Conservation (phyloP, 1,140 invertebrate genomes). For the Diprion similis region DNA sequence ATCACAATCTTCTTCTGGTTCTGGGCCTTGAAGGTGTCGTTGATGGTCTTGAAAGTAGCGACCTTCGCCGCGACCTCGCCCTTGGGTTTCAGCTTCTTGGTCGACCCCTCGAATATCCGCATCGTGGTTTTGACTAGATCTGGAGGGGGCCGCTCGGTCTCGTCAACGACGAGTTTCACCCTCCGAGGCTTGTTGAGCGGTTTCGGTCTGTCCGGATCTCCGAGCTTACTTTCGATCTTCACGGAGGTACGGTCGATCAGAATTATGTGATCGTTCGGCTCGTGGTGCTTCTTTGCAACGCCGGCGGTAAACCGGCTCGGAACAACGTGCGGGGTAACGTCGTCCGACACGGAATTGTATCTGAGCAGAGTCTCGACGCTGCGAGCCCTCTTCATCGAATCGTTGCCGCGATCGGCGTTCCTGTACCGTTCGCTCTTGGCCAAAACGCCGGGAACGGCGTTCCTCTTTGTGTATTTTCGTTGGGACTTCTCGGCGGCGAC, state of each 20-base stretch:
- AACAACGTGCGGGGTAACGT: slow-evolving; percentile 22
- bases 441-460: slow-evolving; percentile 30
- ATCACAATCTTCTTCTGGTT: slow-evolving; percentile 49
- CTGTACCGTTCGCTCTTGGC: slow-evolving; percentile 56
- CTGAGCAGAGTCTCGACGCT: slow-evolving; percentile 82
- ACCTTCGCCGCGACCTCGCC: slow-evolving; percentile 73
- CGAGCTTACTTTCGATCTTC: slow-evolving; percentile 71
- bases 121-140: slow-evolving; percentile 86
- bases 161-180: slow-evolving; percentile 73
- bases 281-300: slow-evolving; percentile 44
- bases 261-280: slow-evolving; percentile 66
- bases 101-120: slow-evolving; percentile 80
- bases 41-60: slow-evolving; percentile 70
- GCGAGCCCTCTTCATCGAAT: slow-evolving; percentile 80
- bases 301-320: slow-evolving; percentile 22
- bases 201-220: slow-evolving; percentile 45
- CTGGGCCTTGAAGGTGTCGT: slow-evolving; percentile 68
- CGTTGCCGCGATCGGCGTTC: slow-evolving; percentile 56
- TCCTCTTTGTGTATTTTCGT: slow-evolving; percentile 45
- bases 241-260: slow-evolving; percentile 83
- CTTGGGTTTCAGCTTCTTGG: slow-evolving; percentile 63
- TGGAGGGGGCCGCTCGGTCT: slow-evolving; percentile 81
- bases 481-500: slow-evolving; percentile 31
- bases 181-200: slow-evolving; percentile 67
- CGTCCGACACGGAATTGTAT: slow-evolving; percentile 56